phyloP scores from a whole-genome alignment of 2,888 invertebrate genomes.

The Odontothrips loti region DNA sequence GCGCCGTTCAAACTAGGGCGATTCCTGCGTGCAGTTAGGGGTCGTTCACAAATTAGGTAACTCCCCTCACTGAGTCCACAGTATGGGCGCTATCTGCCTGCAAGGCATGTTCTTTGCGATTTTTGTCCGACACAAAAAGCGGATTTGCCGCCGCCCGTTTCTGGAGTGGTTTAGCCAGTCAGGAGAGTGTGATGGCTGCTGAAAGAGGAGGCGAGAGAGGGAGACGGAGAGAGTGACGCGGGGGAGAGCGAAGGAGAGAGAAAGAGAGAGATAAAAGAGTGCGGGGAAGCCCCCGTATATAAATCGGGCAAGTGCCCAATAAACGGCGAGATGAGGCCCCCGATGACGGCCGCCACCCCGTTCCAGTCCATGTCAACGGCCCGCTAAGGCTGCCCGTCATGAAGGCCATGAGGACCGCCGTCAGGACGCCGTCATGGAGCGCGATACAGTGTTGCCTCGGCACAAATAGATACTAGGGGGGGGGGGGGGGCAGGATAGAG shows the following conservation, averaged over 20 bases:
- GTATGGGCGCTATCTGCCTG: too few relatives aligned
- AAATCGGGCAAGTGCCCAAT: constrained; percentile 8
- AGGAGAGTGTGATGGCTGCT: too few relatives aligned
- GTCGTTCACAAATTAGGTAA: too few relatives aligned
- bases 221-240: not conserved
- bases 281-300: not conserved
- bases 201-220: not conserved
- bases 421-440: not conserved
- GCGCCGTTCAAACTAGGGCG: too few relatives aligned
- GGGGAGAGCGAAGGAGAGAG: not conserved
- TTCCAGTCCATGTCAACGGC: not conserved
- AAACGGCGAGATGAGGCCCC: not conserved
- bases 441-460: constrained; percentile 12
- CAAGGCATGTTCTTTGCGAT: too few relatives aligned
- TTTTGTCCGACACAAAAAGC: too few relatives aligned
- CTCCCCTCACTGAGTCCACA: too few relatives aligned
- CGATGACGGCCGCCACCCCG: not conserved
- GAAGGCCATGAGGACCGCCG: not conserved
- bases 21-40: too few relatives aligned
- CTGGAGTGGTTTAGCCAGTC: too few relatives aligned
- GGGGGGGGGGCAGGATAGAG: not conserved
- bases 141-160: too few relatives aligned
- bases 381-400: not conserved
- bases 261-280: not conserved
- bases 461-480: not conserved